These are phyloP conservation scores for Leptosomus discolor DNA, from an alignment of 2,113 vertebrate genomes.

Conservation along the genomic window DNA sequence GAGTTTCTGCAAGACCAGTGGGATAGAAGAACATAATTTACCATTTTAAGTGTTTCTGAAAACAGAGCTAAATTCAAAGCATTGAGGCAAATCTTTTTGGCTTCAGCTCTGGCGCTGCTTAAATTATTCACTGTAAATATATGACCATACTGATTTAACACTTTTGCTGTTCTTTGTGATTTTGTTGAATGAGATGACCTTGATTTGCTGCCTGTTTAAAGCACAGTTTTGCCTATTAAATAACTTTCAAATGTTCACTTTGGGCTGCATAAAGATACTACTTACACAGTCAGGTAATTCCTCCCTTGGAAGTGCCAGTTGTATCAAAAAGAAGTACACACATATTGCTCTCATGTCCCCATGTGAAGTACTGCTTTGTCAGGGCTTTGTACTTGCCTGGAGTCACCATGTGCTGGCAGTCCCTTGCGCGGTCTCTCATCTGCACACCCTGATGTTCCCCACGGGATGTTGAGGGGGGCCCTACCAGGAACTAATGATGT, in stretches of 20 bases:
- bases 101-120: background rate
- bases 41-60: background rate
- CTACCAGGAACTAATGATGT: background rate
- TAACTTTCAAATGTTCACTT: background rate
- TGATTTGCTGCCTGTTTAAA: background rate
- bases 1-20: background rate
- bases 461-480: accelerated
- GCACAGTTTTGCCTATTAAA: background rate
- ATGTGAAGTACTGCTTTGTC: background rate
- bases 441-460: background rate
- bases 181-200: background rate
- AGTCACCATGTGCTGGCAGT: accelerated
- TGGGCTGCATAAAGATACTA: background rate
- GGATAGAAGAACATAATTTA: background rate
- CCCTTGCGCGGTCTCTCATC: background rate
- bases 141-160: background rate
- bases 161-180: background rate
- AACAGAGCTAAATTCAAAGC: background rate
- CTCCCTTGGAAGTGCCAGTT: background rate
- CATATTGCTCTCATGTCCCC: background rate
- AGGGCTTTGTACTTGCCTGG: background rate
- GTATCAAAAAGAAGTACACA: background rate
- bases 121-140: constrained; percentile 32
- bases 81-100: background rate
- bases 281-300: background rate